Percentiles rank a stretch among this genome's conserved stretches.
Conservation (phyloP, 2,113 vertebrate genomes). For the Halichoerus grypus region DNA sequence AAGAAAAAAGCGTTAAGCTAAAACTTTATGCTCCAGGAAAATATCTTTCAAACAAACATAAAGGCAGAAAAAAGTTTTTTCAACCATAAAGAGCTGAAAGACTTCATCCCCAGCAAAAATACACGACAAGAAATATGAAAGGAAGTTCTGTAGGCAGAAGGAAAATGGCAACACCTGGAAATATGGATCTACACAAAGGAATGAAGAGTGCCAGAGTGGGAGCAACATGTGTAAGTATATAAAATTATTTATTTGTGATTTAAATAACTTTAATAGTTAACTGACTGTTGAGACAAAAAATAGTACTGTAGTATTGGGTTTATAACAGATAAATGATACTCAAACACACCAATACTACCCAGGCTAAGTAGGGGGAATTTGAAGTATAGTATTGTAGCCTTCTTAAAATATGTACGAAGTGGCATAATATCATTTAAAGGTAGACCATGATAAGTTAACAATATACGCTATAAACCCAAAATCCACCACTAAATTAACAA, state of each 20-base stretch:
- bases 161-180: background rate
- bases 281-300: background rate
- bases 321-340: background rate
- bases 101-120: background rate
- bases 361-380: background rate
- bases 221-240: background rate
- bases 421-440: background rate
- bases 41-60: background rate
- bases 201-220: background rate
- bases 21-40: background rate
- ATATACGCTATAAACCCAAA: background rate
- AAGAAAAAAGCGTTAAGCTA: constrained; percentile 1
- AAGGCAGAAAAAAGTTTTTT: background rate
- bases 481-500: background rate
- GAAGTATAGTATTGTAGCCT: background rate
- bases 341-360: background rate
- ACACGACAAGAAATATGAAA: background rate
- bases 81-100: background rate
- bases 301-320: background rate
- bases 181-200: background rate
- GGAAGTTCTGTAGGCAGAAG: background rate
- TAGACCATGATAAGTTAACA: background rate
- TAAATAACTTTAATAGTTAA: background rate
- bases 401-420: background rate
- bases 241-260: background rate